Conservation (phyloP, 1,140 invertebrate species). For the Colletes gigas region DNA sequence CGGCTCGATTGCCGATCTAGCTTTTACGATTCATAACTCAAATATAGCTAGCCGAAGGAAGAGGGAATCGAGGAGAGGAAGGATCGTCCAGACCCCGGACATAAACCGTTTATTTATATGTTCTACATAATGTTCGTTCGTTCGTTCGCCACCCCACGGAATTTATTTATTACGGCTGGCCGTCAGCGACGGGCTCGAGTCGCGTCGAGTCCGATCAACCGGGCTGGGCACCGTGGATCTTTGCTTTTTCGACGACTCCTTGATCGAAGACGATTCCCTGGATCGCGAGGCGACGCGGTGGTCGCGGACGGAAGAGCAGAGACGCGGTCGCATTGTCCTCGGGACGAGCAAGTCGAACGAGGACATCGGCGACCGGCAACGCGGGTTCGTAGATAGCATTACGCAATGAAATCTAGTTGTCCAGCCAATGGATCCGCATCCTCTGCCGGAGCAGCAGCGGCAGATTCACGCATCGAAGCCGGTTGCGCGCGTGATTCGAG, state of each 20-base stretch:
- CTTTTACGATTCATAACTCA: conserved; percentile 80
- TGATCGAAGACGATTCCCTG: background rate
- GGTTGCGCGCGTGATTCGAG: conserved; percentile 71
- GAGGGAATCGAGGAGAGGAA: conserved; percentile 56
- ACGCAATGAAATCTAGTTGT: conserved; percentile 80
- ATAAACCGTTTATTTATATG: conserved; percentile 81
- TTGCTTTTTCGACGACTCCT: background rate
- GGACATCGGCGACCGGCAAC: conserved; percentile 20
- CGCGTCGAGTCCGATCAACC: conserved; percentile 16
- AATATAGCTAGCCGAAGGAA: conserved; percentile 59
- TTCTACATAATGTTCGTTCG: conserved; percentile 71
- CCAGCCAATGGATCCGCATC: conserved; percentile 80
- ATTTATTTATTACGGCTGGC: conserved; percentile 69
- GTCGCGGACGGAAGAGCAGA: background rate
- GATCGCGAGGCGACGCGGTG: background rate
- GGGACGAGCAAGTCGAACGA: conserved; percentile 40
- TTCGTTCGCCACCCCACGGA: conserved; percentile 59
- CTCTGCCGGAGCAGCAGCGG: conserved; percentile 65
- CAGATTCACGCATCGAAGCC: conserved; percentile 69
- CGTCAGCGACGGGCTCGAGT: conserved; percentile 29
- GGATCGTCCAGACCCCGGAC: conserved; percentile 68
- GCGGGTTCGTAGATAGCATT: conserved; percentile 66
- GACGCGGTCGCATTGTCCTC: conserved; percentile 44
- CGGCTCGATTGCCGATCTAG: conserved; percentile 75
- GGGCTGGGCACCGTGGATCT: background rate